These are phyloP conservation scores for Avahi laniger DNA, from an alignment of 2,797 vertebrate genomes.

Conservation along the genomic window DNA sequence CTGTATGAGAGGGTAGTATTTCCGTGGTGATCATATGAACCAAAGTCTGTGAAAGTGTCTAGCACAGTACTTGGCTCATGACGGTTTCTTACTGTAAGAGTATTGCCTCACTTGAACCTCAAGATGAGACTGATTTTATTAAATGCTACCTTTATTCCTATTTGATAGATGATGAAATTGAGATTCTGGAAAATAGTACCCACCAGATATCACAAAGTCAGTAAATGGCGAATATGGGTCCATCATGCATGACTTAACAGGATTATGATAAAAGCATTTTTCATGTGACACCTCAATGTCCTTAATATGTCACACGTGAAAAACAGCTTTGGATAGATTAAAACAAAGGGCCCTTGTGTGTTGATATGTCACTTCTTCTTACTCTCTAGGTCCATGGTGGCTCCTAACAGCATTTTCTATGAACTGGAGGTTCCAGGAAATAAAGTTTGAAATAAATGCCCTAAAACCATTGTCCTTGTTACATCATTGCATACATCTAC, in stretches of 20 bases:
- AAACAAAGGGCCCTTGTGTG: fast-evolving
- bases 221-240: not conserved
- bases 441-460: not conserved
- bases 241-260: too few species aligned
- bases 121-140: not conserved
- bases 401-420: not conserved
- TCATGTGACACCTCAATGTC: not conserved
- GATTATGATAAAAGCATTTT: not conserved
- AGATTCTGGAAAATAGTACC: not conserved
- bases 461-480: not conserved
- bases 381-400: fast-evolving
- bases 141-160: not conserved
- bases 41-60: not conserved
- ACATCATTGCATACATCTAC: not conserved
- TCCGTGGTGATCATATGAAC: not conserved
- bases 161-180: not conserved
- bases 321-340: not conserved
- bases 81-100: not conserved
- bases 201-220: not conserved
- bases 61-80: not conserved
- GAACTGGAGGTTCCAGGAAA: not conserved
- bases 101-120: not conserved
- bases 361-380: not conserved
- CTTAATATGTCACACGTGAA: not conserved
- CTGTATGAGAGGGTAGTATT: not conserved